Evolutionary conservation across 2,113 vertebrate genomes (phyloP).

Genomic region (Toxostoma redivivum): DNA sequence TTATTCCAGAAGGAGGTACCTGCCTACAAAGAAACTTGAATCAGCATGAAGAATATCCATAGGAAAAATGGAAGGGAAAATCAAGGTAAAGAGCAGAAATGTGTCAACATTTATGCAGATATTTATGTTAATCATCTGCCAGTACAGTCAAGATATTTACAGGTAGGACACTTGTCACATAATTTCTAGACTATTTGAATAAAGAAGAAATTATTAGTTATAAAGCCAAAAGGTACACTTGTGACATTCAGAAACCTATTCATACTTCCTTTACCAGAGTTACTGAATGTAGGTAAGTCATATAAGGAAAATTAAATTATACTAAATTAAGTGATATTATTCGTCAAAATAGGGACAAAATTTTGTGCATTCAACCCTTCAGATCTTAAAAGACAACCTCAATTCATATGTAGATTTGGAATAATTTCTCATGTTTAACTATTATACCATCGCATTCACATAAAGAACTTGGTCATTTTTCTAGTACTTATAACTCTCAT

Average conservation of each 20-base stretch:
- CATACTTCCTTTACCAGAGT: neutral
- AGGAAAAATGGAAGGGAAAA: neutral
- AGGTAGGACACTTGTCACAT: neutral
- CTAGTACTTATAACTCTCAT: neutral
- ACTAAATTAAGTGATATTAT: neutral
- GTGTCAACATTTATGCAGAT: neutral
- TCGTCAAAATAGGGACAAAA: neutral
- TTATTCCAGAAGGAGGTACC: neutral
- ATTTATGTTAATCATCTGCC: neutral
- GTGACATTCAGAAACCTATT: neutral
- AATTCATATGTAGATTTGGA: neutral
- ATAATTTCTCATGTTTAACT: neutral
- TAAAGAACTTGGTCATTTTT: neutral
- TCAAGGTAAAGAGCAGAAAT: neutral
- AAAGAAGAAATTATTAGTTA: neutral
- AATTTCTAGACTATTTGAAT: neutral
- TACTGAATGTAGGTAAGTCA: neutral
- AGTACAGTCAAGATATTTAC: neutral
- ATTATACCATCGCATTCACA: neutral
- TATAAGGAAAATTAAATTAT: neutral
- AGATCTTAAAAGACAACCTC: neutral
- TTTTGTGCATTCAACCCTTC: neutral
- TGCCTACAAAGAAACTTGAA: neutral
- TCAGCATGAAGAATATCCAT: neutral
- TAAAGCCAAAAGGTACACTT: neutral